phyloP scores from a whole-genome alignment of 2,888 invertebrate species.

The Bugulina stolonifera region DNA sequence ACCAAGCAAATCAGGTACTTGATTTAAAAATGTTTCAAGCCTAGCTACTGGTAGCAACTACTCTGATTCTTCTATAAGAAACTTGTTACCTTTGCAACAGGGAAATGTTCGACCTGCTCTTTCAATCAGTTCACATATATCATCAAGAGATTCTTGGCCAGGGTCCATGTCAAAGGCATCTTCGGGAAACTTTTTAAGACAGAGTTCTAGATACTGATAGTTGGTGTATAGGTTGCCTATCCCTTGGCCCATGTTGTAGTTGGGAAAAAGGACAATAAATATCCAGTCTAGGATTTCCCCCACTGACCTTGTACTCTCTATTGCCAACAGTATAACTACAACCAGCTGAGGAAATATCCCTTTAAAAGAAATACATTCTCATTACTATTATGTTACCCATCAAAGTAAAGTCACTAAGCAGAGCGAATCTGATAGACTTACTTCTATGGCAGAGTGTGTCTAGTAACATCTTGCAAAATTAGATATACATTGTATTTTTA shows the following conservation, averaged over 20 bases:
- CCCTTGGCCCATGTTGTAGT: slow-evolving; percentile 59
- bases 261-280: slow-evolving; percentile 65
- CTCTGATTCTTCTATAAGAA: too few relatives aligned
- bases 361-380: slow-evolving; percentile 50
- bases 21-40: too few relatives aligned
- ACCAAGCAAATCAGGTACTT: too few relatives aligned
- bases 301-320: slow-evolving; percentile 58
- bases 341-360: slow-evolving; percentile 68
- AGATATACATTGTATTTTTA: too few relatives aligned
- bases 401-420: too few relatives aligned
- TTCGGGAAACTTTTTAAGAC: slow-evolving; percentile 32
- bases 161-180: slow-evolving; percentile 18
- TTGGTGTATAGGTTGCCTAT: slow-evolving; percentile 54
- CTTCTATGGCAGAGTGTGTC: too few relatives aligned
- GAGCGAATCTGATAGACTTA: too few relatives aligned
- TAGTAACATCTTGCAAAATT: too few relatives aligned
- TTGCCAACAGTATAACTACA: slow-evolving; percentile 63
- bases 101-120: slow-evolving; percentile 8
- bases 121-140: slow-evolving; percentile 12
- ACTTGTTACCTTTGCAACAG: slow-evolving; percentile 34
- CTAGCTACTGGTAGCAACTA: too few relatives aligned
- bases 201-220: slow-evolving; percentile 40
- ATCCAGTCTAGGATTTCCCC: slow-evolving; percentile 62
- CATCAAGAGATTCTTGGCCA: slow-evolving; percentile 2
- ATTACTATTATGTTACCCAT: too few relatives aligned